Percentiles rank a stretch among this genome's conserved stretches.
phyloP scores from a whole-genome alignment of 2,797 vertebrate species.

The Megalops cyprinoides region DNA sequence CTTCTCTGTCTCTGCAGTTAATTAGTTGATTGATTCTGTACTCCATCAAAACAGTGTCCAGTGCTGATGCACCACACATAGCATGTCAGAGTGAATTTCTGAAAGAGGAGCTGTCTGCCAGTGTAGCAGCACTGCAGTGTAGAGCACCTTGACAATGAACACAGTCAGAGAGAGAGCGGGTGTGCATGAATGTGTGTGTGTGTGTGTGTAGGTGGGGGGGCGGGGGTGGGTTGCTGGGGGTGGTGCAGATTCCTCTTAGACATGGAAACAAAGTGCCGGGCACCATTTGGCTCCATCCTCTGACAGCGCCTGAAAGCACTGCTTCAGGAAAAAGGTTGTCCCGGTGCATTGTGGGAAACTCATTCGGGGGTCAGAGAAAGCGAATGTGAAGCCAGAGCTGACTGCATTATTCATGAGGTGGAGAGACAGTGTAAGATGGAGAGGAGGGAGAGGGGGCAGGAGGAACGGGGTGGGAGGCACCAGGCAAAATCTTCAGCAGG shows the following conservation, averaged over 20 bases:
- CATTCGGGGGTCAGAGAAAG: constrained; percentile 39
- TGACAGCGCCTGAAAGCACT: background rate
- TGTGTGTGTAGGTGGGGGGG: background rate
- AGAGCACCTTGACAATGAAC: constrained; percentile 10
- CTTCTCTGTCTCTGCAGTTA: background rate
- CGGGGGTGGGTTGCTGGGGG: background rate
- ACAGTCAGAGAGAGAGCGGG: background rate
- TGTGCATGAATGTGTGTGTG: background rate
- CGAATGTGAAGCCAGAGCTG: background rate
- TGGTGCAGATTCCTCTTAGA: background rate
- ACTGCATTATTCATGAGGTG: constrained; percentile 36
- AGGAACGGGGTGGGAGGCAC: constrained; percentile 4
- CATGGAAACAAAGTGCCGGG: background rate
- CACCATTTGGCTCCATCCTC: background rate
- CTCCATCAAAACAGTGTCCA: background rate
- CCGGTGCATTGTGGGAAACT: constrained; percentile 31
- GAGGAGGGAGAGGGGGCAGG: background rate
- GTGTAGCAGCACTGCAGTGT: background rate
- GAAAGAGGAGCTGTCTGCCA: background rate
- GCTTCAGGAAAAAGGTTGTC: background rate
- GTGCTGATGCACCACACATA: constrained; percentile 30
- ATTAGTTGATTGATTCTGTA: constrained; percentile 25
- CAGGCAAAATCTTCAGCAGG: background rate
- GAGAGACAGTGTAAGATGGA: background rate
- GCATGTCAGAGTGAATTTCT: background rate